Conservation (phyloP, 2,888 invertebrate genomes). For the Cabera pusaria region DNA sequence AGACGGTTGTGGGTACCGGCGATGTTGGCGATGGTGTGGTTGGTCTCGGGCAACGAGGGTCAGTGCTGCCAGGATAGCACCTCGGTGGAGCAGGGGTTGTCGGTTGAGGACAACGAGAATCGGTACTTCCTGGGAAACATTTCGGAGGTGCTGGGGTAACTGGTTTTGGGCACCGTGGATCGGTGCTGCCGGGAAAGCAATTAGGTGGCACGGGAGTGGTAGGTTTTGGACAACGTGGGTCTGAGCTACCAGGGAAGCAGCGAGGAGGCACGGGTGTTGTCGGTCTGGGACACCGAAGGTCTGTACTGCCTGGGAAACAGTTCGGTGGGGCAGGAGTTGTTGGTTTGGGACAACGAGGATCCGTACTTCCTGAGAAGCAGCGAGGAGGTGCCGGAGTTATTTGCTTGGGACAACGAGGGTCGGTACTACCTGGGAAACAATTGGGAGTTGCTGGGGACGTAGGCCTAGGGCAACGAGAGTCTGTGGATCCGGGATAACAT, state of each 20-base stretch:
- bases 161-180: constrained; percentile 50
- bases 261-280: constrained; percentile 40
- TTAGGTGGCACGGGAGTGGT: constrained; percentile 40
- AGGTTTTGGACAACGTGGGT: constrained; percentile 54
- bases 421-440: constrained; percentile 47
- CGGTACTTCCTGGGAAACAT: constrained; percentile 34
- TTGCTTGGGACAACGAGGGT: constrained; percentile 54
- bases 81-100: constrained; percentile 36
- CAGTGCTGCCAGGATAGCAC: constrained; percentile 36
- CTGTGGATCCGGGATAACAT: too few relatives aligned
- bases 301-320: constrained; percentile 32
- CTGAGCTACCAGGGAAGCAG: constrained; percentile 47
- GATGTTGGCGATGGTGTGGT: constrained; percentile 31
- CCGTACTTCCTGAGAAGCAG: constrained; percentile 48
- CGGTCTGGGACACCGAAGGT: constrained; percentile 41
- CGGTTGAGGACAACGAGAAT: constrained; percentile 43
- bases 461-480: too few relatives aligned
- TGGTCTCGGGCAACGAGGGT: constrained; percentile 37
- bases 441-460: too few relatives aligned
- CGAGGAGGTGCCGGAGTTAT: constrained; percentile 39
- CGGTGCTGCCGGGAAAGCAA: constrained; percentile 49
- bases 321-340: constrained; percentile 27
- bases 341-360: constrained; percentile 56
- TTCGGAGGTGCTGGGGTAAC: constrained; percentile 35
- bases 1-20: constrained; percentile 9